Conservation (phyloP, 2,797 vertebrate species). For the Alca torda region DNA sequence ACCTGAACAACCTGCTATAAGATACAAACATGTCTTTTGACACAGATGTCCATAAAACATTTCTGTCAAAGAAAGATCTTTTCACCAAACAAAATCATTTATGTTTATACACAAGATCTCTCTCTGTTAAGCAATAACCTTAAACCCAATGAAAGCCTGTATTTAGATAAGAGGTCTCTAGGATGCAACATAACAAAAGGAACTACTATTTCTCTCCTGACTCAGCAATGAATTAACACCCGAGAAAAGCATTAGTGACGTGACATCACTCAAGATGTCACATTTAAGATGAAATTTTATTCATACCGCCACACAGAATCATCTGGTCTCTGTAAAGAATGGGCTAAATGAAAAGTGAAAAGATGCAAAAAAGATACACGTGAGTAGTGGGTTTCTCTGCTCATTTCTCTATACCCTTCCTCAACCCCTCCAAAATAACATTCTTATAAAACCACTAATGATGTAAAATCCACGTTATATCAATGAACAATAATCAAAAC, state of each 20-base stretch:
- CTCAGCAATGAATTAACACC: background rate
- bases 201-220: background rate
- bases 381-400: background rate
- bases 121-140: background rate
- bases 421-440: background rate
- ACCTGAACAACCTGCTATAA: background rate
- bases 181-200: background rate
- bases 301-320: background rate
- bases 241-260: background rate
- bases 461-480: background rate
- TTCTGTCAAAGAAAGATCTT: background rate
- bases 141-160: background rate
- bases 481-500: background rate
- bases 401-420: background rate
- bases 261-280: background rate
- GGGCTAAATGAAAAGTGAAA: background rate
- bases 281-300: background rate
- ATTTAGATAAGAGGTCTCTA: background rate
- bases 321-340: background rate
- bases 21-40: background rate
- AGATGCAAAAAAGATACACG: background rate
- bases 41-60: background rate
- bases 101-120: background rate
- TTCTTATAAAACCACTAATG: background rate
- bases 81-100: background rate